These are phyloP conservation scores for Sphaerolaimus hirsutus DNA, from an alignment of 2,888 invertebrate genomes.

Conservation along the genomic window DNA sequence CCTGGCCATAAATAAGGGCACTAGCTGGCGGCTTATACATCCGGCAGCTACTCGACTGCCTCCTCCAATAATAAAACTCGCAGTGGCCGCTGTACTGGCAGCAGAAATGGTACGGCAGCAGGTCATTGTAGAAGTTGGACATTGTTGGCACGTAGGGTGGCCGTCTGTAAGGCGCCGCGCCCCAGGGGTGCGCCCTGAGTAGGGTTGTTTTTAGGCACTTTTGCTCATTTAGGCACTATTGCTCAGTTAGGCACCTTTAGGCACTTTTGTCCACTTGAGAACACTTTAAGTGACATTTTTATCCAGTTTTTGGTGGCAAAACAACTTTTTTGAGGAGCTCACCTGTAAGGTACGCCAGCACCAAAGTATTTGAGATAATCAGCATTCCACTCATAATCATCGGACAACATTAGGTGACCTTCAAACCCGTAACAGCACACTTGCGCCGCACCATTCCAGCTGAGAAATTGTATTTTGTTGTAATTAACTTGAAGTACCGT, in stretches of 20 bases:
- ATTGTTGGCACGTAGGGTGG: constrained; percentile 46
- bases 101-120: constrained; percentile 47
- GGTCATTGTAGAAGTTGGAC: constrained; percentile 83
- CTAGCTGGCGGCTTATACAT: constrained; percentile 78
- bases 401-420: constrained; percentile 63
- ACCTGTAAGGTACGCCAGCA: constrained; percentile 59
- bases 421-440: constrained; percentile 87
- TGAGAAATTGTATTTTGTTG: too few relatives aligned
- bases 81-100: constrained; percentile 79
- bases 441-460: constrained; percentile 39
- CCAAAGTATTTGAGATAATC: constrained; percentile 39
- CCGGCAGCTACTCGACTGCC: constrained; percentile 79
- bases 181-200: constrained; percentile 6
- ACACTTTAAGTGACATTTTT: too few relatives aligned
- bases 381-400: constrained; percentile 49
- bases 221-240: too few relatives aligned
- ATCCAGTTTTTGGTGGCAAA: too few relatives aligned
- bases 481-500: too few relatives aligned
- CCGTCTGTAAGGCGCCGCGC: constrained; percentile 6
- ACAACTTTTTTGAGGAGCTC: too few relatives aligned
- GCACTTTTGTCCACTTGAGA: too few relatives aligned
- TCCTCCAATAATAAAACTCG: constrained; percentile 64
- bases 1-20: constrained; percentile 70
- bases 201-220: too few relatives aligned
- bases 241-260: too few relatives aligned